Conservation (phyloP, 2,797 vertebrate species). For the Poecile montanus region DNA sequence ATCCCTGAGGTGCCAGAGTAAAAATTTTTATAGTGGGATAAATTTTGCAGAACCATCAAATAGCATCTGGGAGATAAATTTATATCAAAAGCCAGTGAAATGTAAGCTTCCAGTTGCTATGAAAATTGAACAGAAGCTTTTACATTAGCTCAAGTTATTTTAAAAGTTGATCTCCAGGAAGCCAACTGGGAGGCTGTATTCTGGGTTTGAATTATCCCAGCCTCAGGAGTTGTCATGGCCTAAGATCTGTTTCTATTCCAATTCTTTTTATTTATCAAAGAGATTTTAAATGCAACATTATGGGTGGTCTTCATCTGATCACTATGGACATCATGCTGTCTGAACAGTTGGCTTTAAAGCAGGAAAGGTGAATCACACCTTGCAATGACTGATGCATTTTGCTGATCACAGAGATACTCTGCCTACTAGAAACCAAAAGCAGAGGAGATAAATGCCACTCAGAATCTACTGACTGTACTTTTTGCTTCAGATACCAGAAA, state of each 20-base stretch:
- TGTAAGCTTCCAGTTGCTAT: neutral
- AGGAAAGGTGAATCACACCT: neutral
- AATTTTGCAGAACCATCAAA: neutral
- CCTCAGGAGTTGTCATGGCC: neutral
- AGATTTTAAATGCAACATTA: neutral
- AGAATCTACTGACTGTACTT: neutral
- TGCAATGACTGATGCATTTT: neutral
- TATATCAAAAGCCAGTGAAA: neutral
- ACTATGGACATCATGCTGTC: neutral
- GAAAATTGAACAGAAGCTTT: neutral
- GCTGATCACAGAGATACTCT: neutral
- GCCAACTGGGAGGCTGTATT: neutral
- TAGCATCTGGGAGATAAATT: neutral
- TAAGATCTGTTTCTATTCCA: neutral
- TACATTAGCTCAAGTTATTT: neutral
- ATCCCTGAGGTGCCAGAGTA: neutral
- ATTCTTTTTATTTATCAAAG: neutral
- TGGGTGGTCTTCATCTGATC: neutral
- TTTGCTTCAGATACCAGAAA: neutral
- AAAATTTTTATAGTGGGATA: neutral
- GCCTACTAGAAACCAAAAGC: neutral
- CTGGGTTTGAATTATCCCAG: neutral
- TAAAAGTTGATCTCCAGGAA: neutral
- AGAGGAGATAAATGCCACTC: neutral
- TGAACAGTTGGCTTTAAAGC: neutral